Percentiles rank a stretch among this genome's conserved stretches.
phyloP scores from a whole-genome alignment of 2,113 vertebrate genomes.

The Notothenia rossii region DNA sequence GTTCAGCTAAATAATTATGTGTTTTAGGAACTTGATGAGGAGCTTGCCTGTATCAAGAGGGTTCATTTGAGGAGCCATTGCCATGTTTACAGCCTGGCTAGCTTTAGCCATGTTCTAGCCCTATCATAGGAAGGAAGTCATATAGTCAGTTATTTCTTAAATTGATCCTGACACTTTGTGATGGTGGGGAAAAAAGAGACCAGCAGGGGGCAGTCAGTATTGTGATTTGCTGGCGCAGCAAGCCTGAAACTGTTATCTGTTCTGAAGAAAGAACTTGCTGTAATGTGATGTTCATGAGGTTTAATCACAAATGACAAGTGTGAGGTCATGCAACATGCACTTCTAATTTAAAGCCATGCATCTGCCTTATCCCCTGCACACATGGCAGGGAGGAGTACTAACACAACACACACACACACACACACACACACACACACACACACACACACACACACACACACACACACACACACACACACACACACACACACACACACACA shows the following conservation, averaged over 20 bases:
- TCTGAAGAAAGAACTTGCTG: not conserved
- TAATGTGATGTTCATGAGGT: conserved; percentile 11
- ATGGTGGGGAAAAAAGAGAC: conserved; percentile 13
- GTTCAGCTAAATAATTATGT: not conserved
- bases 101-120: not conserved
- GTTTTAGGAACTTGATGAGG: conserved; percentile 6
- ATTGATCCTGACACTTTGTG: not conserved
- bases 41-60: not conserved
- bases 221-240: not conserved
- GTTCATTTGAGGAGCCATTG: conserved; percentile 2
- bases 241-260: conserved; percentile 6
- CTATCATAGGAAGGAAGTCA: not conserved
- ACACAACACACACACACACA: conserved; percentile 12
- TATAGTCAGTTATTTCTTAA: not conserved
- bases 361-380: conserved; percentile 35
- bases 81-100: not conserved
- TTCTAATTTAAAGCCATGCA: conserved; percentile 36
- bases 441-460: conserved; percentile 13
- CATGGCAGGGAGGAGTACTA: conserved; percentile 29
- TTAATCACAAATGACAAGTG: conserved; percentile 40
- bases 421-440: conserved; percentile 13
- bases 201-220: conserved; percentile 50
- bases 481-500: conserved; percentile 19
- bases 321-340: conserved; percentile 50
- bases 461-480: conserved; percentile 22